Conservation (phyloP, 2,888 invertebrate species). For the Boloria selene region DNA sequence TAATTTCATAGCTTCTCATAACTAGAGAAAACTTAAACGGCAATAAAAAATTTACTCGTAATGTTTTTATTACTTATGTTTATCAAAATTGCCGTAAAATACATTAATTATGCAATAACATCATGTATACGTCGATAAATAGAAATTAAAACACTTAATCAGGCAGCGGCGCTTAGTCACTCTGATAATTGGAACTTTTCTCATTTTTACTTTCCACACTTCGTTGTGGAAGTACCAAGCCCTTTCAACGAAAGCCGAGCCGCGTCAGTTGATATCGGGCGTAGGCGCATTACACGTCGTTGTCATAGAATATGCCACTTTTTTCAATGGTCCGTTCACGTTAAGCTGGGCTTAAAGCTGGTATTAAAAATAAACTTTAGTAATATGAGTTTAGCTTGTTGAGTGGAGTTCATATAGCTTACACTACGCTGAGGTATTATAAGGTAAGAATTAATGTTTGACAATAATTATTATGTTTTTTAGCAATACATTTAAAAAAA, state of each 20-base stretch:
- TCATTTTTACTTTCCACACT: slow-evolving; percentile 67
- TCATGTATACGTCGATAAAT: slow-evolving; percentile 5
- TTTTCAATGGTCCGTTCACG: slow-evolving; percentile 29
- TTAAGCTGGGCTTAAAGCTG: not conserved
- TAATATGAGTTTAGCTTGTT: not conserved
- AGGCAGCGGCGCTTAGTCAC: slow-evolving; percentile 39
- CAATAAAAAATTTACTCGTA: not conserved
- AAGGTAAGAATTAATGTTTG: slow-evolving; percentile 5
- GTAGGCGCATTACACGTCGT: slow-evolving; percentile 45
- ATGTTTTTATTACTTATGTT: not conserved
- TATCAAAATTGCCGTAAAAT: slow-evolving; percentile 5
- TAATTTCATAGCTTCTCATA: no score
- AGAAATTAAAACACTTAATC: slow-evolving; percentile 25
- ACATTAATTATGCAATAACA: not conserved
- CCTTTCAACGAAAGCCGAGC: slow-evolving; percentile 64
- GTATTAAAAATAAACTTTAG: not conserved
- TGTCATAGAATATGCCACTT: slow-evolving; percentile 38
- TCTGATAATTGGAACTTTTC: slow-evolving; percentile 60
- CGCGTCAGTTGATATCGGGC: slow-evolving; percentile 45
- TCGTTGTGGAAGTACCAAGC: slow-evolving; percentile 52
- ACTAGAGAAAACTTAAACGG: no score
- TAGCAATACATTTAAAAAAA: no score
- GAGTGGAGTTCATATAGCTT: not conserved
- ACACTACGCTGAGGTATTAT: not conserved
- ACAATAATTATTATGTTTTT: not conserved